Base-by-base conservation (phyloP, 2,888 invertebrate genomes). In the Heliconius cydno region DNA sequence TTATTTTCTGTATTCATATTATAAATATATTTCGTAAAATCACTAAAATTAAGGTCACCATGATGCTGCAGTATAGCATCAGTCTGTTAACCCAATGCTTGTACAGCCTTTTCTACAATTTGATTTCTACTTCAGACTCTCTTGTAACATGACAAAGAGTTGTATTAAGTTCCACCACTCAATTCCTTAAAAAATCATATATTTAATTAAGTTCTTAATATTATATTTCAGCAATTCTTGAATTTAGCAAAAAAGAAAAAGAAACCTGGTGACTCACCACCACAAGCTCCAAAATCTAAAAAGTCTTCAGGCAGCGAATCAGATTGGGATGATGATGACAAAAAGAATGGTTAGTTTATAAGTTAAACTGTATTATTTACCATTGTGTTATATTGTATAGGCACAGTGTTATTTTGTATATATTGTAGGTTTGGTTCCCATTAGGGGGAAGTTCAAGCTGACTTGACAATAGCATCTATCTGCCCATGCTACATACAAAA, bases 201-300 rank as follows among this genome's bases (percentile, higher is more conserved):
- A 22, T 6, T 28, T 9, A 30, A n/a, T 38, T 63, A 10, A 67
- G 10, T 34, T 13, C 25, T 3, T 52, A 22, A 46, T 12, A 15
- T 71, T 57, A 41, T 66, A 12, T 92, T 92, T 1, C 89, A 98
- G 98, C 98, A 98, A 94, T 96, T 98, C 84, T 88, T 98, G 76
- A 97, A 97, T 73, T 92, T 98, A 82, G 97, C 98, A 0, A 98
- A 98, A 89, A 98, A 97, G 93, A 97, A 97, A 91, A 96, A 97
- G 92, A 96, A 96, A 89, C 92, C 93, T 10, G 95, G 95, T 72
- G 93, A 92, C 76, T 95, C 95, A 9, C 95, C 94, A 9, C 95
- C 94, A 9, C 92, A 87, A 10, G 92, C 84, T 22, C 86, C 85
- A 1, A 92, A 92, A 82, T 86, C 87, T 86, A 96, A 90, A 88